phyloP scores from a whole-genome alignment of 2,113 vertebrate genomes.

The Scolopax mira region DNA sequence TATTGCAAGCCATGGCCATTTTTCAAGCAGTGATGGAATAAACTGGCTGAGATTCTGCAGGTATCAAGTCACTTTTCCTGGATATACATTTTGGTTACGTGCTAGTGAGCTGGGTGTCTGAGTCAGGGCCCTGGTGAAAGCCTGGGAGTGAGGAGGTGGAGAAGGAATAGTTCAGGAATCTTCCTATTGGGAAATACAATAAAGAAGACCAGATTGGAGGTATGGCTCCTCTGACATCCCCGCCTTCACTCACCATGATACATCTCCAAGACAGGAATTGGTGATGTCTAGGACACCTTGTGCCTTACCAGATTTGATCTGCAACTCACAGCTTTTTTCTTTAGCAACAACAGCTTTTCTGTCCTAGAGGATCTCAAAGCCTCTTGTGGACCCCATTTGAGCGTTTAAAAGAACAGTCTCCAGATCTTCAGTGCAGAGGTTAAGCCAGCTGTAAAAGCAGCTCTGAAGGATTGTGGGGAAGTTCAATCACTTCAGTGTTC shows the following conservation, averaged over 20 bases:
- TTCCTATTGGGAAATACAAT: not conserved
- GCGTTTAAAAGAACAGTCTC: not conserved
- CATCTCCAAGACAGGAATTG: not conserved
- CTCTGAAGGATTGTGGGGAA: not conserved
- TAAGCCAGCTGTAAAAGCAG: not conserved
- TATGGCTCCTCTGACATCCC: not conserved
- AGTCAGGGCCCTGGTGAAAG: not conserved
- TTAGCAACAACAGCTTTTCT: not conserved
- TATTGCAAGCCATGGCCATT: not conserved
- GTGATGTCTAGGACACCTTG: not conserved
- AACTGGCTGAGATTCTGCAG: not conserved
- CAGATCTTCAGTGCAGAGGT: not conserved
- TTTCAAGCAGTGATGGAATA: slow-evolving; percentile 8
- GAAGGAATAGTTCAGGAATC: not conserved
- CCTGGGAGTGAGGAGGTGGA: not conserved
- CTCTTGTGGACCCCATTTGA: not conserved
- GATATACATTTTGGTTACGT: not conserved
- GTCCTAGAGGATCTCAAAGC: not conserved
- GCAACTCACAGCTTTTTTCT: not conserved
- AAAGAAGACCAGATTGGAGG: not conserved
- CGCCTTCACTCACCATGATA: not conserved
- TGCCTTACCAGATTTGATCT: not conserved
- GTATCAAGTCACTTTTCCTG: not conserved
- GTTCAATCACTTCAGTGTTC: not conserved
- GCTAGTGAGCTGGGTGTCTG: not conserved